Percentiles rank a stretch among this genome's conserved stretches.
Conservation (phyloP, 2,888 invertebrate genomes). For the Keiferia lycopersicella region DNA sequence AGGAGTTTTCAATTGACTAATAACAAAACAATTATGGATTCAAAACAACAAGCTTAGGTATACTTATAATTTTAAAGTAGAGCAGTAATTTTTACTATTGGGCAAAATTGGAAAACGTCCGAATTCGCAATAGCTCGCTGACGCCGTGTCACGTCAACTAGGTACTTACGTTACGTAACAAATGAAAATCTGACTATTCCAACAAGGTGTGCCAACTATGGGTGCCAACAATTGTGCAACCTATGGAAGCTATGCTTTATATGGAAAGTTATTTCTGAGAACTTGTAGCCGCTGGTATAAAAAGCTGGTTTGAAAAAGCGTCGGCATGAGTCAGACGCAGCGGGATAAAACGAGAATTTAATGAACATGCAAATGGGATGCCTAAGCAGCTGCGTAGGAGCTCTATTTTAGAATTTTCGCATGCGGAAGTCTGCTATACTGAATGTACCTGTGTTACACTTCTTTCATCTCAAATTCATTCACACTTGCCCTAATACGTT, state of each 20-base stretch:
- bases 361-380: constrained; percentile 34
- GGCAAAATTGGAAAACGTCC: constrained; percentile 36
- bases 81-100: constrained; percentile 9
- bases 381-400: constrained; percentile 31
- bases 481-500: no score
- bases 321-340: constrained; percentile 45
- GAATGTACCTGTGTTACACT: no score
- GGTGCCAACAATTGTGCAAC: constrained; percentile 49
- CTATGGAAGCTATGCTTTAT: constrained; percentile 38
- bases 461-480: no score
- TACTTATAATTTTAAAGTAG: not conserved
- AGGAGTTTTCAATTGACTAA: no score
- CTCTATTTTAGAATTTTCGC: no score
- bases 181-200: constrained; percentile 51
- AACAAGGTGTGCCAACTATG: constrained; percentile 43
- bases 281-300: constrained; percentile 38
- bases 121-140: constrained; percentile 20
- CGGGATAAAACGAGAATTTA: constrained; percentile 38
- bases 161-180: constrained; percentile 52
- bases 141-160: constrained; percentile 37
- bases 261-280: constrained; percentile 54
- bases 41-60: no score
- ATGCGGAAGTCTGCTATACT: no score
- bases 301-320: constrained; percentile 35
- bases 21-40: no score